phyloP scores from a whole-genome alignment of 2,888 invertebrate genomes.

The Temnothorax unifasciatus region DNA sequence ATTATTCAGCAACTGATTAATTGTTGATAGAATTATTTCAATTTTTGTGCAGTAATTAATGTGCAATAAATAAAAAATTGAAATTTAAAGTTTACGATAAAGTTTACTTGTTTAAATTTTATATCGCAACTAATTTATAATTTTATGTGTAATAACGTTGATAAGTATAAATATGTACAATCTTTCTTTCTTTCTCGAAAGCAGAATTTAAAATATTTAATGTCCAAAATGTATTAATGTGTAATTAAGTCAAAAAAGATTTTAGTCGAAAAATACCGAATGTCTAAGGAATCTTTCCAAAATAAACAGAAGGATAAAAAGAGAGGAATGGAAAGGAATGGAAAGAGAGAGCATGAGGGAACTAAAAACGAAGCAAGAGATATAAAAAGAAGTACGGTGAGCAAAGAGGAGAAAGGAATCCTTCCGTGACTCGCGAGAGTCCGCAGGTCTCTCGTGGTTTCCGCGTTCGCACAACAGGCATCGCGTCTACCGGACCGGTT shows the following conservation, averaged over 20 bases:
- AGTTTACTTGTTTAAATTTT: neutral
- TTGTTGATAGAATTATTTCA: neutral
- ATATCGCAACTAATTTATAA: neutral
- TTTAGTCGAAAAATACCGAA: neutral
- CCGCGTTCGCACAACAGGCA: slow-evolving; percentile 79
- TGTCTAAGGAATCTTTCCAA: neutral
- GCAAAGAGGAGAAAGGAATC: slow-evolving; percentile 72
- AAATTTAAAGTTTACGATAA: neutral
- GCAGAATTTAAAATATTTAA: neutral
- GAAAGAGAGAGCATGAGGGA: slow-evolving; percentile 50
- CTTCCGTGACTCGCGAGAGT: slow-evolving; percentile 73
- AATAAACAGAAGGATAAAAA: neutral
- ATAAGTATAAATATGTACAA: neutral
- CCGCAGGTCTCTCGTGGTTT: slow-evolving; percentile 74
- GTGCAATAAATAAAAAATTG: neutral
- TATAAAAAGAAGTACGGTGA: slow-evolving; percentile 47
- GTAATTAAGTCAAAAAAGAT: neutral
- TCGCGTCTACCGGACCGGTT: slow-evolving; percentile 77
- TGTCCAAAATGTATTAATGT: neutral
- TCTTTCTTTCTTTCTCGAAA: neutral
- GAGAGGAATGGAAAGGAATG: neutral
- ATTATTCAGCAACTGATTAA: neutral
- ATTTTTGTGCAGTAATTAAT: neutral
- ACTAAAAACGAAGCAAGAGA: slow-evolving; percentile 57
- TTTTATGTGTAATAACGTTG: neutral